phyloP scores from a whole-genome alignment of 23 tunicate species.

The Ciona savignyi region DNA sequence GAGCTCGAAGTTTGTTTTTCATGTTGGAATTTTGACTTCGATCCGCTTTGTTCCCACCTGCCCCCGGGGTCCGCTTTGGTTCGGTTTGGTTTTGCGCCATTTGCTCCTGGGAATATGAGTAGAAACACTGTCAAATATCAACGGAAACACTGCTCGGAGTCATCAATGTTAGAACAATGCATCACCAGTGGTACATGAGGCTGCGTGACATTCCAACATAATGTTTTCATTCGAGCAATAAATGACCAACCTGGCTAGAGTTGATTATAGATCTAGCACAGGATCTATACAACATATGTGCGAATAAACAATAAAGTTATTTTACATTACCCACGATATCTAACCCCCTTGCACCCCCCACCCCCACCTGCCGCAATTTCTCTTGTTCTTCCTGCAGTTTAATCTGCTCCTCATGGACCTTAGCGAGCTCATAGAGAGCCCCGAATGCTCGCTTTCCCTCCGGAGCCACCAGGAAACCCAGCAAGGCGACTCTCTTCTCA shows the following conservation, averaged over 20 bases:
- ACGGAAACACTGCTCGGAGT: too few species aligned
- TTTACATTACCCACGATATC: too few species aligned
- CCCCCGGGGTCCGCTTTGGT: constrained; percentile 14
- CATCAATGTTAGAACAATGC: too few species aligned
- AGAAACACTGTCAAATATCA: too few species aligned
- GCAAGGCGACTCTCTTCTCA: constrained; percentile 78
- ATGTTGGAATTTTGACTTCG: constrained; percentile 18
- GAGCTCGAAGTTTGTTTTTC: constrained; percentile 78
- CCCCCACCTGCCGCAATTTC: constrained; percentile 64
- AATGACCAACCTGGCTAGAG: too few species aligned
- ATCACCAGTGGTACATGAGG: too few species aligned
- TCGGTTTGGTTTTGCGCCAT: constrained; percentile 45
- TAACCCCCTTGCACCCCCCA: too few species aligned
- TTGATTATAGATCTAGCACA: too few species aligned
- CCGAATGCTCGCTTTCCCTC: constrained; percentile 91
- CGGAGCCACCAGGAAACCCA: constrained; percentile 81
- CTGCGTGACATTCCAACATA: too few species aligned
- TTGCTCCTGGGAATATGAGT: constrained; percentile 51
- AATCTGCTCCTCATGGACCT: constrained; percentile 83
- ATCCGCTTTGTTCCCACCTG: neutral
- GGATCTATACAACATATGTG: too few species aligned
- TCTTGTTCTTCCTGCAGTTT: constrained; percentile 87
- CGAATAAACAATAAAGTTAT: too few species aligned
- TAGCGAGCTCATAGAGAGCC: constrained; percentile 73
- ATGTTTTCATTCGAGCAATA: too few species aligned